Evolutionary conservation across 1,140 invertebrate genomes (phyloP).

Genomic region (silkworm (Bombyx mori)): ASM3026992v2 NC_085130.1:8157001-8157500

Average conservation of each 20-base stretch:
- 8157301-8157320: slow-evolving; percentile 2
- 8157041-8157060: neutral
- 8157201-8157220: neutral
- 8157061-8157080: neutral
- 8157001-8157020: slow-evolving; percentile 4
- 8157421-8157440: slow-evolving; percentile 6
- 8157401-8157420: neutral
- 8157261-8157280: slow-evolving; percentile 5
- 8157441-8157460: neutral
- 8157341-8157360: slow-evolving; percentile 7
- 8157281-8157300: slow-evolving; percentile 8
- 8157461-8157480: too few species aligned
- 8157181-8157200: slow-evolving; percentile 1
- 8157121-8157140: neutral
- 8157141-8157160: slow-evolving; percentile 2
- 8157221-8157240: slow-evolving; percentile 6
- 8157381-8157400: slow-evolving; percentile 5
- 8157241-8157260: neutral
- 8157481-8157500: too few species aligned
- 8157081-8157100: slow-evolving; percentile 5
- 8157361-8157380: slow-evolving; percentile 1
- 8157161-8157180: neutral
- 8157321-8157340: slow-evolving; percentile 1
- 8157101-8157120: slow-evolving; percentile 5
- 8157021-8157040: slow-evolving; percentile 8